Evolutionary conservation across 2,113 vertebrate genomes (phyloP).

Genomic region (Embiotoca jacksoni): DNA sequence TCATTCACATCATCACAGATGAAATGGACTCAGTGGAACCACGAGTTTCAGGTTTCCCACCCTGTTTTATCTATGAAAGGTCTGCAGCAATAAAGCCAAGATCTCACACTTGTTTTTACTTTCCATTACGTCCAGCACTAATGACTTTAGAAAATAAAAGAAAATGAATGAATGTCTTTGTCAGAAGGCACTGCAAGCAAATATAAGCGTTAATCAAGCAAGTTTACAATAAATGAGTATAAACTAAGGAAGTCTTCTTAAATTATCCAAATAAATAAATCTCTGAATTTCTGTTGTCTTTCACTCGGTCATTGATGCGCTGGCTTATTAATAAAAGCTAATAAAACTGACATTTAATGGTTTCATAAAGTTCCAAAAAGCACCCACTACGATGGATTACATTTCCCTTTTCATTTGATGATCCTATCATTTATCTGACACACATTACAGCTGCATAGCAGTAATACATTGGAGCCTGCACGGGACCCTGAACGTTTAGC

Average conservation of each 20-base stretch:
- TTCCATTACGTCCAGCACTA: not conserved
- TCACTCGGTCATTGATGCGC: not conserved
- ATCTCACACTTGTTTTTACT: conserved; percentile 38
- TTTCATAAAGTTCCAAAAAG: conserved; percentile 6
- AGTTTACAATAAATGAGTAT: too few species aligned
- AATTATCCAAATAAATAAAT: not conserved
- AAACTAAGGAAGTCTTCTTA: not conserved
- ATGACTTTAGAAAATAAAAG: not conserved
- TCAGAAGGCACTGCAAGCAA: too few species aligned
- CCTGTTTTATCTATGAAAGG: conserved; percentile 37
- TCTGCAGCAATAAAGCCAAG: conserved; percentile 21
- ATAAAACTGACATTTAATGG: not conserved
- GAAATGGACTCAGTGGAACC: conserved; percentile 45
- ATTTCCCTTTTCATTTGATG: conserved; percentile 34
- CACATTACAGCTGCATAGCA: conserved; percentile 73
- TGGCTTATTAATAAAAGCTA: conserved; percentile 27
- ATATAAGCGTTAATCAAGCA: too few species aligned
- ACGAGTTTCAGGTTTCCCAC: conserved; percentile 50
- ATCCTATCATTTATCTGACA: conserved; percentile 62
- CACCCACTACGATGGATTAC: not conserved
- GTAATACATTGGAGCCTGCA: conserved; percentile 62
- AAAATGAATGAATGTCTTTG: not conserved
- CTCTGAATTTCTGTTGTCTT: not conserved
- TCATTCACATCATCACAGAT: conserved; percentile 60
- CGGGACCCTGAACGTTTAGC: conserved; percentile 70